phyloP scores from a whole-genome alignment of 2,797 vertebrate genomes.

The Myripristis jacobus region DNA sequence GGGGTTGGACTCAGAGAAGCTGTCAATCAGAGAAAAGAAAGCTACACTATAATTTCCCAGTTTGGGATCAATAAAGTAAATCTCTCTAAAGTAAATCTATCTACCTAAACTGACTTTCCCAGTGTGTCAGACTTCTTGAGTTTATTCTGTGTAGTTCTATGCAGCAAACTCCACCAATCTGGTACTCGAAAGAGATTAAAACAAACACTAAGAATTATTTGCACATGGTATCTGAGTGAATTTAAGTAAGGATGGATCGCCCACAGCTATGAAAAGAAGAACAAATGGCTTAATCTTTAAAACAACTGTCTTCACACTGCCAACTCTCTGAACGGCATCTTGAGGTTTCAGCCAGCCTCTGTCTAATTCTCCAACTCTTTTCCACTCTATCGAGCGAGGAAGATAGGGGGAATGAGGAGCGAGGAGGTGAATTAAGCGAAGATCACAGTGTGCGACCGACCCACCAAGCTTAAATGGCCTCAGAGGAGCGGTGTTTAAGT shows the following conservation, averaged over 20 bases:
- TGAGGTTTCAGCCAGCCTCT: conserved; percentile 15
- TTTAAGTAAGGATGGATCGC: background rate
- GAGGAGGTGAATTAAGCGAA: conserved; percentile 66
- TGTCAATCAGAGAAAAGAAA: background rate
- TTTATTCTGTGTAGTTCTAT: background rate
- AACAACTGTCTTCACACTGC: conserved; percentile 19
- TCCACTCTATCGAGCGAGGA: conserved; percentile 38
- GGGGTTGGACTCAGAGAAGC: background rate
- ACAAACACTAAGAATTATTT: too few relatives aligned
- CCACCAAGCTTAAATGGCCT: conserved; percentile 69
- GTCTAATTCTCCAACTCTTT: conserved; percentile 47
- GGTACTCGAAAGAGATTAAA: too few relatives aligned
- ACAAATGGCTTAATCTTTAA: conserved; percentile 29
- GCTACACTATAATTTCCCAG: too few relatives aligned
- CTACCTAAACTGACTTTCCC: background rate
- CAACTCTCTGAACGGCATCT: conserved; percentile 38
- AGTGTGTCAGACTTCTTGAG: background rate
- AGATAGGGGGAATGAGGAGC: conserved; percentile 31
- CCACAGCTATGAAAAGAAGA: background rate
- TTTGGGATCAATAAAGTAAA: too few relatives aligned
- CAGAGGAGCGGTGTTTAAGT: conserved; percentile 73
- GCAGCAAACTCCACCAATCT: background rate
- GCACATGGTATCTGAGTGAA: too few relatives aligned
- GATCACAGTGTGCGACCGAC: conserved; percentile 64
- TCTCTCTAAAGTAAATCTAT: too few relatives aligned